Conservation (phyloP, 2,797 vertebrate species). For the Taeniopygia guttata region DNA sequence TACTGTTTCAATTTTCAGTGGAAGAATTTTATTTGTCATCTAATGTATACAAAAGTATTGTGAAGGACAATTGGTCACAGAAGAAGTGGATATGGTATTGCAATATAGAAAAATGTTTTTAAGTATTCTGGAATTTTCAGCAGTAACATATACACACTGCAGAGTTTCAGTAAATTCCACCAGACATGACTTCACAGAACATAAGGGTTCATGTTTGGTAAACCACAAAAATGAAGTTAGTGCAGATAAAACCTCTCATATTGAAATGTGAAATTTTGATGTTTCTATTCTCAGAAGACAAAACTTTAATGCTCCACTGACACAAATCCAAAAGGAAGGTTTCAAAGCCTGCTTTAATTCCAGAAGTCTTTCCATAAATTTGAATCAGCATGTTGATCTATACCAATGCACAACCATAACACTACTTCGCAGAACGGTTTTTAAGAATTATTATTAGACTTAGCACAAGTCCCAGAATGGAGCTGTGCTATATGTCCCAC, state of each 20-base stretch:
- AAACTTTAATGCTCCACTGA: background rate
- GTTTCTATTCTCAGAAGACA: background rate
- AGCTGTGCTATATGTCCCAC: background rate
- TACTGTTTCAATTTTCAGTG: background rate
- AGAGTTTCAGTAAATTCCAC: background rate
- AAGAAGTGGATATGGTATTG: background rate
- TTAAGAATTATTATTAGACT: background rate
- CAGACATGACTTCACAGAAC: background rate
- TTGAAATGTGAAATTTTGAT: accelerated
- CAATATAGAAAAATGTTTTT: background rate
- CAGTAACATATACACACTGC: background rate
- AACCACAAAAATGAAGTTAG: background rate
- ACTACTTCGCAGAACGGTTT: background rate
- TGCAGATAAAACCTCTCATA: background rate
- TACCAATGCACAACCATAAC: background rate
- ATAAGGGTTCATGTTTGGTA: background rate
- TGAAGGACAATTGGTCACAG: background rate
- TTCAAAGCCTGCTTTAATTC: background rate
- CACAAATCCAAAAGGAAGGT: background rate
- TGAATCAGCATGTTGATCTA: background rate
- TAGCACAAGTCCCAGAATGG: background rate
- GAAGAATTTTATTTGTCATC: background rate
- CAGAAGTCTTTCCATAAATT: background rate
- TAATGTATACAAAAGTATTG: background rate
- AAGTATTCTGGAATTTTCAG: background rate